phyloP scores from a whole-genome alignment of 1,140 invertebrate genomes.

The Archegozetes longisetosus region DNA sequence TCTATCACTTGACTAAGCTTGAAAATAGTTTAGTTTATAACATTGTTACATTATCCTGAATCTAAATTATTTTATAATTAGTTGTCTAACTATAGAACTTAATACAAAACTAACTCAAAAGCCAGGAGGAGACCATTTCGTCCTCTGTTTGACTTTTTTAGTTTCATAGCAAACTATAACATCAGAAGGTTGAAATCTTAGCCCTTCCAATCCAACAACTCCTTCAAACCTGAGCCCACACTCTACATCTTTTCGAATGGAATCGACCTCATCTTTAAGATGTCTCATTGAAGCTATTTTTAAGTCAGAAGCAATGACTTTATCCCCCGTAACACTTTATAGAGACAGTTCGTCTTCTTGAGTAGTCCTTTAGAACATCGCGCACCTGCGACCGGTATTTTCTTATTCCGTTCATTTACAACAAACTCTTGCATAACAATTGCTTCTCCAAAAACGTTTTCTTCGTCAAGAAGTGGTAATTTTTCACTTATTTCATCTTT shows the following conservation, averaged over 20 bases:
- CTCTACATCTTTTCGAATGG: constrained; percentile 64
- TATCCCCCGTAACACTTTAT: constrained; percentile 56
- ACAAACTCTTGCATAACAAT: constrained; percentile 65
- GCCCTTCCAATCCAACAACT: neutral
- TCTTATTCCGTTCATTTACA: constrained; percentile 57
- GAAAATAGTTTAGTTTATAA: too few species aligned
- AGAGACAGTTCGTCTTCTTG: constrained; percentile 44
- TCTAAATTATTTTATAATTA: too few species aligned
- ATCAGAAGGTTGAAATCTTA: constrained; percentile 52
- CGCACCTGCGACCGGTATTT: constrained; percentile 72
- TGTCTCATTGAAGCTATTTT: constrained; percentile 54
- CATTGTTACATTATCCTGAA: too few species aligned
- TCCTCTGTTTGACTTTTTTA: constrained; percentile 42
- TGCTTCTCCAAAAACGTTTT: constrained; percentile 68
- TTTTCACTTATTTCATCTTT: constrained; percentile 56
- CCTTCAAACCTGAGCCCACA: constrained; percentile 59
- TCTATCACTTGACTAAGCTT: too few species aligned
- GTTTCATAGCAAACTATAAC: constrained; percentile 53
- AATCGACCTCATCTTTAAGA: constrained; percentile 68
- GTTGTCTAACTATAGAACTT: too few species aligned
- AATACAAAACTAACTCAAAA: constrained; percentile 18
- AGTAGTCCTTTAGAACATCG: constrained; percentile 60
- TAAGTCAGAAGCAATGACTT: constrained; percentile 20
- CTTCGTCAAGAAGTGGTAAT: constrained; percentile 50
- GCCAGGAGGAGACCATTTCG: constrained; percentile 48